Percentiles rank a stretch among this genome's conserved stretches.
Evolutionary conservation across 2,113 vertebrate genomes (phyloP).

Genomic region (Drymodes brunneopygia): DNA sequence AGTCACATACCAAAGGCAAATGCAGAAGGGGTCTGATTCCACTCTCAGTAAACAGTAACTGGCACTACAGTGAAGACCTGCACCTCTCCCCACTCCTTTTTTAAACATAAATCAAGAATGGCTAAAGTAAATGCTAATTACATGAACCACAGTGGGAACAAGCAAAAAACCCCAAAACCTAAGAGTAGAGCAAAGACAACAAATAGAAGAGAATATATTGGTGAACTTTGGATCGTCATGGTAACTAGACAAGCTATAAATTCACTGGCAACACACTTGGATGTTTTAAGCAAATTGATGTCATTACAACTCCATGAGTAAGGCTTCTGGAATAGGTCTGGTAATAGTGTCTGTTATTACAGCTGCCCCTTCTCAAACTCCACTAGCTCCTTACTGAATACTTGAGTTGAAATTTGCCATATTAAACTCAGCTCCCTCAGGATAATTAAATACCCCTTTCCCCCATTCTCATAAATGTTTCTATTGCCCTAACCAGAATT

Average conservation of each 20-base stretch:
- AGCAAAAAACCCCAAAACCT: neutral
- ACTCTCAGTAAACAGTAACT: neutral
- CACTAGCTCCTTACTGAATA: neutral
- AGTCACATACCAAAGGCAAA: neutral
- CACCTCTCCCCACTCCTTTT: neutral
- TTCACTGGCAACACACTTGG: neutral
- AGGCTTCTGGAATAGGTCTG: neutral
- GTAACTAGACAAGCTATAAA: constrained; percentile 17
- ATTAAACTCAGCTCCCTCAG: neutral
- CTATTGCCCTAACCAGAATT: neutral
- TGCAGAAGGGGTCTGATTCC: neutral
- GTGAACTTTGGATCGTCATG: neutral
- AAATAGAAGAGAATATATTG: neutral
- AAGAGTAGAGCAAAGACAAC: neutral
- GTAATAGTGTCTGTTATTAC: neutral
- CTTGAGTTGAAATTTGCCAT: neutral
- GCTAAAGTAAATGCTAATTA: neutral
- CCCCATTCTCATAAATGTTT: neutral
- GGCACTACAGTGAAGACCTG: neutral
- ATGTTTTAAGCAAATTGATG: constrained; percentile 10
- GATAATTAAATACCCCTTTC: neutral
- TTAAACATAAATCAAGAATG: neutral
- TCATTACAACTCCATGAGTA: constrained; percentile 6
- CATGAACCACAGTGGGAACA: neutral
- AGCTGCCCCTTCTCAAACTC: constrained; percentile 7